Base-by-base conservation (phyloP, 1,140 invertebrate genomes). In the Cydia amplana region DNA sequence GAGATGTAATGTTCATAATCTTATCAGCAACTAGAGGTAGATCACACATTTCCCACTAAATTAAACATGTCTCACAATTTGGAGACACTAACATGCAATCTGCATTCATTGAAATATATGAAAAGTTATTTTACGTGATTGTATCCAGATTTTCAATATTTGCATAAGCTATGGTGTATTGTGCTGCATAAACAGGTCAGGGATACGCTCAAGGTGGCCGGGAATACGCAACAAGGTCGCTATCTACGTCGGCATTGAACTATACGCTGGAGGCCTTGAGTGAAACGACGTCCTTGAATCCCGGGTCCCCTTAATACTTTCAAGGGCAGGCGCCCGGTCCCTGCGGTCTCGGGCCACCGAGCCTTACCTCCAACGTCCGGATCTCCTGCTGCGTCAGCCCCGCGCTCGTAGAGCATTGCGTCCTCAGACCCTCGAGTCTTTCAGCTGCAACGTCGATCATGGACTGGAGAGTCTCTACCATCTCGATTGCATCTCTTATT, bases 361-460 rank as follows among this genome's bases (percentile, higher is more conserved):
- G 55, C 32, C 81, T 89, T 94, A 98, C 97, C 96, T 99, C 98
- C 67, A 98, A 93, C 72, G 96, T 97, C 80, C 98, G 95, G 85
- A 99, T 99, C 95, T 99, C 98, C 87, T 98, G 97, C 88, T 98
- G 97, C 55, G 98, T 99, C 78, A 99, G 94, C 92, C 98, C 97
- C 64, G 96, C 97, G 89, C 96, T 98, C 73, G 97, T 97, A 23
- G 96, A 96, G 94, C 98, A 99, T 94, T 98, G 96, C 73, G 97
- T 98, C 88, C 98, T 94, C 81, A 99, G 94, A 72, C 97, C 97
- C 87, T 98, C 96, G 83, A 99, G 95, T 90, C 97, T 96, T 93
- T 97, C 96, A 75, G 97, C 97, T 85, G 97, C 98, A 91, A 98
- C 96, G 94, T 98, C 97, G 93, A 99, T 99, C 97, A 99, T 98